Base-by-base conservation (phyloP, 2,888 invertebrate genomes). In the Gibbula magus region DNA sequence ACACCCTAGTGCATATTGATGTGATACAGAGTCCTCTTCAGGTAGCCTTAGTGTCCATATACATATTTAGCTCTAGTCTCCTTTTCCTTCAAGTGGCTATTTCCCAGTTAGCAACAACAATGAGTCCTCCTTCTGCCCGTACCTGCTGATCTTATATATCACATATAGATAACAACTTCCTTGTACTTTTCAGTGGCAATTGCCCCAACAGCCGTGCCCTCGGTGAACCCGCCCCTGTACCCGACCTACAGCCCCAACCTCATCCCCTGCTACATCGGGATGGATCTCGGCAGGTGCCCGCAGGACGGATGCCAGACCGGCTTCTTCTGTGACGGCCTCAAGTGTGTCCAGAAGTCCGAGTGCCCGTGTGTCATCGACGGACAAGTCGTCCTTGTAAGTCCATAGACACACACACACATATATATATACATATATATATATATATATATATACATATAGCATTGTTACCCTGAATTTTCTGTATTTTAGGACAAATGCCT, bases 251-350 rank as follows among this genome's bases (percentile, higher is more conserved):
- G 52, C 25, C 39, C 56, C 29, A 32, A 35, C 22, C 79, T 84
- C 0, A 56, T 82, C 29, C 85, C 85, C 10, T 90, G 90, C 78
- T 88, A 86, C 78, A 85, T 82, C 7, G 88, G 87, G 0, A 82
- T 89, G 85, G 87, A 90, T 81, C 84, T 91, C 85, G 85, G 93
- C 16, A 92, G 81, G 89, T 82, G 93, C 79, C 91, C 91, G 4
- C 52, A 77, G 7, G 81, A 85, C 4, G 86, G 87, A 39, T 95
- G 96, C 87, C 93, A 93, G 56, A 86, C 93, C 77, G 93, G 94
- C 3, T 90, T 94, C 20, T 95, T 94, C 94, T 97, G 96, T 95
- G 95, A 97, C 93, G 97, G 97, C 13, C 94, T 94, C 85, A 93
- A 93, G 82, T 97, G 97, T 92, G 95, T 96, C 7, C 90, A 94